A percentile compares a stretch with the other conserved stretches of the same genome.
Conservation (phyloP, 2,113 vertebrate genomes). For the Ardeotis arabs region DNA sequence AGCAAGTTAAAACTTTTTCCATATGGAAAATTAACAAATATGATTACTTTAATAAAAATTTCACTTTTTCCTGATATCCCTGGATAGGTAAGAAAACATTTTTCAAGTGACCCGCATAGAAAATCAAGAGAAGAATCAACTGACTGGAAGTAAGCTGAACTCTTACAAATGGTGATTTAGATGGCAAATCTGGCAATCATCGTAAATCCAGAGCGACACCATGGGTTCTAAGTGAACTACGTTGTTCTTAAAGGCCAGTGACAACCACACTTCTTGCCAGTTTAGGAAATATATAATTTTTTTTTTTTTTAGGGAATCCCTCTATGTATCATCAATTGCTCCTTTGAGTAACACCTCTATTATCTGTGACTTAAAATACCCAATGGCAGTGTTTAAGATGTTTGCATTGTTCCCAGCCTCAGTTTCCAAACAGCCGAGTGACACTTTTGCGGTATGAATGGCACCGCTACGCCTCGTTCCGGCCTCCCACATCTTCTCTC, state of each 20-base stretch:
- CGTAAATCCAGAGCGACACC: neutral
- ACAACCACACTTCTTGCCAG: neutral
- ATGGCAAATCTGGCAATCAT: neutral
- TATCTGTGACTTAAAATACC: neutral
- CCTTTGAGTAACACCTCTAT: neutral
- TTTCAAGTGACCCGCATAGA: neutral
- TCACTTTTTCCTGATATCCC: neutral
- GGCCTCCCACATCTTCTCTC: neutral
- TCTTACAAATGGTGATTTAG: neutral
- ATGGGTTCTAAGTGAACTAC: neutral
- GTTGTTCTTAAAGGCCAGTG: neutral
- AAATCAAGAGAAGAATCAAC: neutral
- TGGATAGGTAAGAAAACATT: neutral
- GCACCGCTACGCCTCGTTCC: accelerated
- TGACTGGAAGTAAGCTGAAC: neutral
- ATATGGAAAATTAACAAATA: neutral
- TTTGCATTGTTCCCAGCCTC: neutral
- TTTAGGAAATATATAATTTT: neutral
- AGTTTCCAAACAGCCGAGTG: neutral
- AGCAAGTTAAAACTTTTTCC: neutral
- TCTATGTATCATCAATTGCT: accelerated
- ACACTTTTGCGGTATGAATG: accelerated
- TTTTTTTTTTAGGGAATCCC: neutral
- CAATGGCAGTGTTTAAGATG: neutral
- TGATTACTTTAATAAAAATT: accelerated